These are phyloP conservation scores for Prosapia bicincta DNA, from an alignment of 2,888 invertebrate genomes.

Conservation along the genomic window DNA sequence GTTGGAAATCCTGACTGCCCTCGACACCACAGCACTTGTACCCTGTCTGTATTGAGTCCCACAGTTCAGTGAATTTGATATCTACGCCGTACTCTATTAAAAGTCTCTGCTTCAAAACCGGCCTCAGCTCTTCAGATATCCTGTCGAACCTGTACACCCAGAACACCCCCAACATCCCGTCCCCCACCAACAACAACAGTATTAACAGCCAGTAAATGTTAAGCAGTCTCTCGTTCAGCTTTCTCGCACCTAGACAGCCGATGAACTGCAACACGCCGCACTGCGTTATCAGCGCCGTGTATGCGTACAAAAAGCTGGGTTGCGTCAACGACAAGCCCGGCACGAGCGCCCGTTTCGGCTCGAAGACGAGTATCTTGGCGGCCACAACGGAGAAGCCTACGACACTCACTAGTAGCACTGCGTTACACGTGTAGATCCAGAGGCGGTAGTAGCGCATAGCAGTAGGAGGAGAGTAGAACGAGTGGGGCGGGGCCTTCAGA, in stretches of 20 bases:
- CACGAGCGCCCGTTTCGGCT: conserved; percentile 66
- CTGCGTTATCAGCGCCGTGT: conserved; percentile 74
- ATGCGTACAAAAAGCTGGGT: conserved; percentile 80
- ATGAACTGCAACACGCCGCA: conserved; percentile 59
- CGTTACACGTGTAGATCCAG: conserved; percentile 91
- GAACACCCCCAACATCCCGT: conserved; percentile 77
- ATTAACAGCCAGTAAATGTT: conserved; percentile 82
- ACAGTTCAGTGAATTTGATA: conserved; percentile 67
- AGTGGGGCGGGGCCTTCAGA: conserved; percentile 20
- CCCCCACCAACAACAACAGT: conserved; percentile 74
- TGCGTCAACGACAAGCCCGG: conserved; percentile 73
- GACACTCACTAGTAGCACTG: conserved; percentile 78
- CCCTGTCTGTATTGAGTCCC: conserved; percentile 73
- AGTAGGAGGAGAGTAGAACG: conserved; percentile 37
- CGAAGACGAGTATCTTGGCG: conserved; percentile 53
- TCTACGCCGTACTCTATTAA: conserved; percentile 59
- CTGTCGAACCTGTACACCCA: conserved; percentile 80
- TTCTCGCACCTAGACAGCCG: conserved; percentile 76
- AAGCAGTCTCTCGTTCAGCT: conserved; percentile 74
- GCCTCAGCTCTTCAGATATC: conserved; percentile 70
- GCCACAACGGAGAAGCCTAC: conserved; percentile 51
- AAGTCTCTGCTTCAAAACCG: conserved; percentile 59
- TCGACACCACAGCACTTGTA: conserved; percentile 77
- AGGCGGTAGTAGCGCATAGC: conserved; percentile 80
- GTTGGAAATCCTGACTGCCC: conserved; percentile 49